phyloP scores from a whole-genome alignment of 64 coral and sea anemone genomes.

The Dendrophyllia cribrosa region DNA sequence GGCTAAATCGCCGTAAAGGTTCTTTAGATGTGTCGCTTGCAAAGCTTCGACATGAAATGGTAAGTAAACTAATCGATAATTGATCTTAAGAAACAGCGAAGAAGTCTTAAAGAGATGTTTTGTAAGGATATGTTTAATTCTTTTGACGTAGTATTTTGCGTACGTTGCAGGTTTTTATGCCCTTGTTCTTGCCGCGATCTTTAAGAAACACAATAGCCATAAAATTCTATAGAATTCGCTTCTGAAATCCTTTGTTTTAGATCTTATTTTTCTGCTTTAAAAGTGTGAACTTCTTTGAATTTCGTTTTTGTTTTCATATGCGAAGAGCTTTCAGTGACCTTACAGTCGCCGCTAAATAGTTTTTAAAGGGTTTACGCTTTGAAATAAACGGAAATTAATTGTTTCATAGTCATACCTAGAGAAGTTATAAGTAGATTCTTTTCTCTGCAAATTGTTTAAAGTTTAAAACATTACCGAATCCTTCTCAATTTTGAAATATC shows the following conservation, averaged over 20 bases:
- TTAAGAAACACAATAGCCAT: not conserved
- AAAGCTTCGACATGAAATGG: slow-evolving; percentile 45
- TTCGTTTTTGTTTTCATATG: not conserved
- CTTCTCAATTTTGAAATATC: too few relatives aligned
- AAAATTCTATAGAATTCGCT: slow-evolving; percentile 5
- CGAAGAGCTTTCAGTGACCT: not conserved
- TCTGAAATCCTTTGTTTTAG: not conserved
- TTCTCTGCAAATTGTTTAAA: not conserved
- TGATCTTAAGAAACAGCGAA: not conserved
- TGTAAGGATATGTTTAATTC: not conserved
- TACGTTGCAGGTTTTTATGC: not conserved
- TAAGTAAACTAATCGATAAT: not conserved
- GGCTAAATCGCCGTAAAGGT: not conserved
- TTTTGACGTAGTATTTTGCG: not conserved
- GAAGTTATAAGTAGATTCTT: not conserved
- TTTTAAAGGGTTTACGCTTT: not conserved
- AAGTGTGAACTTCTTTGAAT: slow-evolving; percentile 7
- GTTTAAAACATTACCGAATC: too few relatives aligned
- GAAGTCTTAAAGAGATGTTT: not conserved
- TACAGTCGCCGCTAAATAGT: not conserved
- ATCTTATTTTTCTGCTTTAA: not conserved
- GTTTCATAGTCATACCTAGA: not conserved
- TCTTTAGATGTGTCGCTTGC: slow-evolving; percentile 27
- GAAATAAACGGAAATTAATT: not conserved
- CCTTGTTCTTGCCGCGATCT: not conserved